Base-by-base conservation (phyloP, 2,113 vertebrate genomes). In the Craseonycteris thonglongyai region DNA sequence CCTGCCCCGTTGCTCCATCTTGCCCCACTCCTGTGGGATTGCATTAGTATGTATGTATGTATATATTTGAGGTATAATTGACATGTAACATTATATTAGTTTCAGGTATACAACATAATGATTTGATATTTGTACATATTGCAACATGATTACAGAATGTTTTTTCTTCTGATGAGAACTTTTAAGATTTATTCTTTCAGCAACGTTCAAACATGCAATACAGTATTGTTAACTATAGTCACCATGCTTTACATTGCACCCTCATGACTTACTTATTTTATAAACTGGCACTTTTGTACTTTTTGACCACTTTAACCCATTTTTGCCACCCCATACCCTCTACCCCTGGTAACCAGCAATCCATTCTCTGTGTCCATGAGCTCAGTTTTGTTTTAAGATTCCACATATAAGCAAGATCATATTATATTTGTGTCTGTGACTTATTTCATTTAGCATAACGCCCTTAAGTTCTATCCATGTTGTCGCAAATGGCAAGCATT, bases 1-100 rank as follows among this genome's bases (percentile, higher is more conserved):
- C 61, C 75, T n/a, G 30, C 3, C 7, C 5, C 19, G 2, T 2
- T 0, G 4, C 19, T 18, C 2, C 5, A 6, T 38, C 33, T 51
- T 9, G 13, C 71, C 3, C 45, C 12, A 33, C 13, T 8, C 35
- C 28, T 2, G 0, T 42, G 33, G 5, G 58, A n/a, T 35, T n/a
- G 58, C 35, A 54, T 42, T 82, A 14, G 19, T 11, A 30, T 42
- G 26, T 19, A 18, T 18, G 5, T 15, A 7, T 24, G 12, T 45
- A 4, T 33, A 2, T 75, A 3, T 19, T 15, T 40, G 26, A 5
- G 22, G 5, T 45, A 15, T 26, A 54, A 13, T 54, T 75, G 45
- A 35, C 35, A 1, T 14, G 33, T 28, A 45, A 8, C 61, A 22
- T 59, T 66, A 54, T 33, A 6, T 66, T 68, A 15, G 38, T 68